Conservation (phyloP, 2,797 vertebrate species). For the Lutra lutra region DNA sequence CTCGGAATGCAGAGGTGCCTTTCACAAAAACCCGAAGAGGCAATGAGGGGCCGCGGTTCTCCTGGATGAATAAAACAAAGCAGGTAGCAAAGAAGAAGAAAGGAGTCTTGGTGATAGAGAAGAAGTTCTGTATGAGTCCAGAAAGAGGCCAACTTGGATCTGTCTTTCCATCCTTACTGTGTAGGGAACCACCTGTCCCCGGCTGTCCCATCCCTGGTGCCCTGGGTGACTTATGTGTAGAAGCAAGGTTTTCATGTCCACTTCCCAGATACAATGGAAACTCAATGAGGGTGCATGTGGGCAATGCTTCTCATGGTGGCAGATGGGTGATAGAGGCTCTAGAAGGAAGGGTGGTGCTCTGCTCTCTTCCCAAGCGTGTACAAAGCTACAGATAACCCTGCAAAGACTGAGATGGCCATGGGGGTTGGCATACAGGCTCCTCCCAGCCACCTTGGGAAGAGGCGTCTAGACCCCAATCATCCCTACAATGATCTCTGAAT, state of each 20-base stretch:
- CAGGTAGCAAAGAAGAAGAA: not conserved
- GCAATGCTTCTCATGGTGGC: not conserved
- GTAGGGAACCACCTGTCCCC: rapidly evolving
- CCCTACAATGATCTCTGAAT: not conserved
- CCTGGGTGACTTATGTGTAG: not conserved
- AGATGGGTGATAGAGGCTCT: rapidly evolving
- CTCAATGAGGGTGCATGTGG: rapidly evolving
- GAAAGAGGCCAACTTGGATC: not conserved
- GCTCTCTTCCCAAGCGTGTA: not conserved
- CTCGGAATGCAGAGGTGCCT: not conserved
- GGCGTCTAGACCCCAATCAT: not conserved
- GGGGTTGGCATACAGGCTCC: not conserved
- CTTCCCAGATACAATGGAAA: not conserved
- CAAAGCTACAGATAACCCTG: not conserved
- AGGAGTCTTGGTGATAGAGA: not conserved
- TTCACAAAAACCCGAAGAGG: not conserved
- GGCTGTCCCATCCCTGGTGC: too few relatives aligned
- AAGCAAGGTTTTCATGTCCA: not conserved
- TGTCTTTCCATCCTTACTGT: too few relatives aligned
- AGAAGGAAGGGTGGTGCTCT: not conserved
- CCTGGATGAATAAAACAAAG: not conserved
- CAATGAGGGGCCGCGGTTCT: too few relatives aligned
- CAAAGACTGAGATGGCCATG: rapidly evolving
- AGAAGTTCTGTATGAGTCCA: not conserved
- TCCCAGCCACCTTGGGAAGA: not conserved